Percentiles rank a stretch among this genome's conserved stretches.
These are phyloP conservation scores for Octomys mimax DNA, from an alignment of 2,797 vertebrate species.

Conservation along the genomic window DNA sequence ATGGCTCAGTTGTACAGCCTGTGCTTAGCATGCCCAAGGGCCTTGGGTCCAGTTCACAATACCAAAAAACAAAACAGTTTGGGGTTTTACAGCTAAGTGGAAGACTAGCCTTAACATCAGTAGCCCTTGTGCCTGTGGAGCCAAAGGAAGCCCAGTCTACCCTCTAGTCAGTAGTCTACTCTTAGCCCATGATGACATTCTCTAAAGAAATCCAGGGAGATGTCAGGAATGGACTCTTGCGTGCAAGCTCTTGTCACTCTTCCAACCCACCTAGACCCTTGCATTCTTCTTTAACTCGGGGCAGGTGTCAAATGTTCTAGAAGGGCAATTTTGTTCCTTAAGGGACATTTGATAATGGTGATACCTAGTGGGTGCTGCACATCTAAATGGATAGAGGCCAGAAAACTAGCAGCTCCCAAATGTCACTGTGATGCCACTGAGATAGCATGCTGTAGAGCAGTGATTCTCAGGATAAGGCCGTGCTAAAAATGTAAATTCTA, in stretches of 20 bases:
- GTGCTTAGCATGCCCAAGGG: neutral
- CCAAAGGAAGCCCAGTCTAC: neutral
- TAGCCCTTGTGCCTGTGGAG: neutral
- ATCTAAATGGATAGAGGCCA: neutral
- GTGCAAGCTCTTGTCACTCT: neutral
- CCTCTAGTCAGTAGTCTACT: neutral
- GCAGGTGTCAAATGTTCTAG: neutral
- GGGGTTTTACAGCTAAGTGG: neutral
- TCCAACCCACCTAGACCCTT: slow-evolving; percentile 15
- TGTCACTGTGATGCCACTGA: neutral
- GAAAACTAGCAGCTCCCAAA: neutral
- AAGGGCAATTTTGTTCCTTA: neutral
- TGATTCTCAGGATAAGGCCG: neutral
- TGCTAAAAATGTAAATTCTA: neutral
- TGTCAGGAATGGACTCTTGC: neutral
- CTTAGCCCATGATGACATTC: neutral
- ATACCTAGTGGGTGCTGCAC: neutral
- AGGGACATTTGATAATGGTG: neutral
- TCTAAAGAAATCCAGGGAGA: neutral
- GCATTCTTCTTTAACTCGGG: slow-evolving; percentile 31
- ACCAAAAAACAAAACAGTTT: neutral
- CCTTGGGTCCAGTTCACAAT: neutral
- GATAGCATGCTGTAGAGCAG: neutral
- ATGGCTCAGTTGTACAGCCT: neutral
- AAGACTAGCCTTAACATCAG: neutral